Conservation (phyloP, 23 tunicate genomes). For the Trididemnum nubilum region DNA sequence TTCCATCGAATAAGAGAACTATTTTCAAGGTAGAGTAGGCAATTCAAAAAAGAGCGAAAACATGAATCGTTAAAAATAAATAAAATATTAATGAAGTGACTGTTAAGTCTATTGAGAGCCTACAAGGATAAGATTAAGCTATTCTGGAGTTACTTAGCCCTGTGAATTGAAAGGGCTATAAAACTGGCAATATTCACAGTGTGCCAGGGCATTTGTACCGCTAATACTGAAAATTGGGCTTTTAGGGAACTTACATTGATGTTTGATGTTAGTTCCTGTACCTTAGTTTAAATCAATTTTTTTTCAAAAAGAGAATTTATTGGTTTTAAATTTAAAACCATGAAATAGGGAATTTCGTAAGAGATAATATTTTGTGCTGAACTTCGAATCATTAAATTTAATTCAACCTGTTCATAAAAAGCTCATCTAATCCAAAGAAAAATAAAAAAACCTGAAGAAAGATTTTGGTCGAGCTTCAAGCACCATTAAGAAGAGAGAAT, state of each 20-base stretch:
- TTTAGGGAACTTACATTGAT: conserved; percentile 1
- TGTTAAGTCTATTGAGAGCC: no score
- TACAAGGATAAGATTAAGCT: no score
- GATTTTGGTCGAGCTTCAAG: no score
- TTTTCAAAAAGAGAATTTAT: conserved; percentile 4
- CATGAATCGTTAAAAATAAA: no score
- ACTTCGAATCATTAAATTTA: conserved; percentile 6
- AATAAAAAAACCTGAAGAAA: not conserved
- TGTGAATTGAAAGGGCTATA: no score
- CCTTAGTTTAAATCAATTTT: conserved; percentile 8
- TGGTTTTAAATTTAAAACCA: not conserved
- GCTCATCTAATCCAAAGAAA: conserved; percentile 5
- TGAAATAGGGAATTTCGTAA: not conserved
- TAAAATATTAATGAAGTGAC: no score
- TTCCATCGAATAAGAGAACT: no score
- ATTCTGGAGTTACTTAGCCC: no score
- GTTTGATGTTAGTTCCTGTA: conserved; percentile 16
- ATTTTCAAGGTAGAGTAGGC: no score
- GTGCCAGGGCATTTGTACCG: not conserved
- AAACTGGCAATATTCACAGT: no score
- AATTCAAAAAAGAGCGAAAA: no score
- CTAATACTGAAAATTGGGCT: not conserved
- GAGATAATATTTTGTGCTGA: not conserved
- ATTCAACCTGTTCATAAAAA: conserved; percentile 9
- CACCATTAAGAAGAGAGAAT: conserved; percentile 5